Evolutionary conservation across 2,888 invertebrate genomes (phyloP).

Genomic region (Xanthia togata): DNA sequence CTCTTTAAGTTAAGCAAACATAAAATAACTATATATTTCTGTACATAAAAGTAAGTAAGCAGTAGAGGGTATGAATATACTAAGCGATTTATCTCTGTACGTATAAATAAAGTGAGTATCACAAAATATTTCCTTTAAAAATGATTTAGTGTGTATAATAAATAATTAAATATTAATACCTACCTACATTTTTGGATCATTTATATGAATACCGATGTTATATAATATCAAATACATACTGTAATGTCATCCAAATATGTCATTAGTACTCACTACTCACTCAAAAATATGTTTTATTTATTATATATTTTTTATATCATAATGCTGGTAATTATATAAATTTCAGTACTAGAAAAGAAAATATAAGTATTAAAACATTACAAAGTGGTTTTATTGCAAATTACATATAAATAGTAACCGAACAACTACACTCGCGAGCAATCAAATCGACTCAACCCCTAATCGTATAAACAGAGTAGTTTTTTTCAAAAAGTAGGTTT

Average conservation of each 20-base stretch:
- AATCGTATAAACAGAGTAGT: too few relatives aligned
- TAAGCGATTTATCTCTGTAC: constrained; percentile 68
- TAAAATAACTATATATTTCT: constrained; percentile 78
- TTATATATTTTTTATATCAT: constrained; percentile 78
- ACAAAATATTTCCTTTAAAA: constrained; percentile 58
- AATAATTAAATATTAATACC: constrained; percentile 44
- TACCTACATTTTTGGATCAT: constrained; percentile 53
- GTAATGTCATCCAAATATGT: constrained; percentile 55
- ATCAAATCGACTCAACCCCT: too few relatives aligned
- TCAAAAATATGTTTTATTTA: constrained; percentile 67
- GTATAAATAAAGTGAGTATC: constrained; percentile 67
- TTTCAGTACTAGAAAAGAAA: constrained; percentile 81
- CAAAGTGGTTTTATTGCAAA: constrained; percentile 71
- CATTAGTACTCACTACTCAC: constrained; percentile 63
- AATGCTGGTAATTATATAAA: constrained; percentile 79
- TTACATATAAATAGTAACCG: not conserved
- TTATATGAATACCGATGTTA: constrained; percentile 54
- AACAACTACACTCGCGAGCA: too few relatives aligned
- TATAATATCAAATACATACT: constrained; percentile 43
- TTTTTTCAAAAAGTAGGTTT: too few relatives aligned
- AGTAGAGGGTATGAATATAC: constrained; percentile 73
- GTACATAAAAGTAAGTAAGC: constrained; percentile 79
- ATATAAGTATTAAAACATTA: constrained; percentile 83
- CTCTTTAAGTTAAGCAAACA: constrained; percentile 79
- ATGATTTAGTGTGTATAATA: constrained; percentile 52